Base-by-base conservation (phyloP, 2,888 invertebrate genomes). In the Glomeris marginata region DNA sequence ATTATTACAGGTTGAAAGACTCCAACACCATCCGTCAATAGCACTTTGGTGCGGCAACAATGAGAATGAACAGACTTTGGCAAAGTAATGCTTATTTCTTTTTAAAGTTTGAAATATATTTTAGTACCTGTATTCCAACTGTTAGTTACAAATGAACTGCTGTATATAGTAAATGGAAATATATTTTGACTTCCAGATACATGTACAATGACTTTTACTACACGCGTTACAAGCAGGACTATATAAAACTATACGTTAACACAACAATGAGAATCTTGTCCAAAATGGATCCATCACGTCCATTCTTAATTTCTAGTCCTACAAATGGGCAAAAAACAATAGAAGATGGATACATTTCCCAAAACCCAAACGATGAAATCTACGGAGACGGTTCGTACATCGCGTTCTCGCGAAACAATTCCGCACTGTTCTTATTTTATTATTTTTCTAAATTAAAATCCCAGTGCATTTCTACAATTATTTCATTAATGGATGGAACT, bases 231-330 rank as follows among this genome's bases (percentile, higher is more conserved):
- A 77, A 77, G 60, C 59, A 66, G 0, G 91, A 94, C 63, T 95
- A 91, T 62, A 68, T 84, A 1, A 77, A 77, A 60, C 72, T 98
- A 0, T 97, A 95, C 62, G 78, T 84, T 0, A 73, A 80, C 40
- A 80, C 81, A 0, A 77, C 94, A 2, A 74, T 75, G 59, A 73
- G 73, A 1, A 74, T 80, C 35, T 76, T 84, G 0, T 64, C 73
- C 28, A 64, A 67, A 11, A 63, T 78, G 35, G 84, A 85, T 59
- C 67, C 73, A 0, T 72, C 72, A 0, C 70, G 84, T 54, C 72
- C 77, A 0, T 91, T 79, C 63, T 63, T 94, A 4, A 75, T 81
- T 1, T 95, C 95, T 0, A 94, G 94, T 63, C 98, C 98, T 0
- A 83, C 85, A 0, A 91, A 94, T 67, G 94, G 91, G 1, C 62